Evolutionary conservation across 2,888 invertebrate genomes (phyloP).

Genomic region (Coronaproctus castanopsis): DNA sequence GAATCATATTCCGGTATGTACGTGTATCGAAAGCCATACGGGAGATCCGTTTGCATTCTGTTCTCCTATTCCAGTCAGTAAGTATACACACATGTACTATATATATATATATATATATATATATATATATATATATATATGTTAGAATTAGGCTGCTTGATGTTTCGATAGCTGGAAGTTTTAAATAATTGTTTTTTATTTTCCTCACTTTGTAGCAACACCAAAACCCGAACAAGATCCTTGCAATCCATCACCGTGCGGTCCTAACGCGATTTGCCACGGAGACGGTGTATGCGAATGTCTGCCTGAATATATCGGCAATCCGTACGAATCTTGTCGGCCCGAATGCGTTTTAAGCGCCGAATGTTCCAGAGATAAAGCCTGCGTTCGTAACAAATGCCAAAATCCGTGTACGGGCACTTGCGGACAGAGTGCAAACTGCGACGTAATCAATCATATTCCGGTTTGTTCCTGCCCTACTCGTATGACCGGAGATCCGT

Average conservation of each 20-base stretch:
- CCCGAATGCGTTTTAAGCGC: conserved; percentile 29
- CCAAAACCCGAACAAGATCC: conserved; percentile 23
- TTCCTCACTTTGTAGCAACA: conserved; percentile 23
- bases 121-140: neutral
- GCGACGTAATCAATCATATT: conserved; percentile 28
- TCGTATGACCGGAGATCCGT: conserved; percentile 29
- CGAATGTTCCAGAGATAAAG: conserved; percentile 26
- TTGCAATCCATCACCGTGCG: conserved; percentile 34
- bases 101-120: neutral
- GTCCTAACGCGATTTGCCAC: conserved; percentile 29
- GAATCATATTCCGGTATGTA: conserved; percentile 51
- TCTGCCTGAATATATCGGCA: conserved; percentile 27
- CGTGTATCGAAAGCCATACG: conserved; percentile 41
- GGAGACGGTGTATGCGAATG: conserved; percentile 25
- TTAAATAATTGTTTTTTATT: neutral
- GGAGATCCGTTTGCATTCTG: conserved; percentile 49
- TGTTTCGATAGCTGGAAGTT: neutral
- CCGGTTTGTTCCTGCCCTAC: conserved; percentile 28
- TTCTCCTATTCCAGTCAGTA: conserved; percentile 28
- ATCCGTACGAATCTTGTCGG: conserved; percentile 27
- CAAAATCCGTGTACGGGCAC: conserved; percentile 27
- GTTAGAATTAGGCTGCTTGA: too few relatives aligned
- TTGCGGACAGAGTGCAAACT: conserved; percentile 27
- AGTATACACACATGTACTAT: conserved; percentile 5
- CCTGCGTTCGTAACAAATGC: conserved; percentile 27